A percentile compares a stretch with the other conserved stretches of the same genome.
Evolutionary conservation across 2,888 invertebrate genomes (phyloP).

Genomic region (Biston betularia): DNA sequence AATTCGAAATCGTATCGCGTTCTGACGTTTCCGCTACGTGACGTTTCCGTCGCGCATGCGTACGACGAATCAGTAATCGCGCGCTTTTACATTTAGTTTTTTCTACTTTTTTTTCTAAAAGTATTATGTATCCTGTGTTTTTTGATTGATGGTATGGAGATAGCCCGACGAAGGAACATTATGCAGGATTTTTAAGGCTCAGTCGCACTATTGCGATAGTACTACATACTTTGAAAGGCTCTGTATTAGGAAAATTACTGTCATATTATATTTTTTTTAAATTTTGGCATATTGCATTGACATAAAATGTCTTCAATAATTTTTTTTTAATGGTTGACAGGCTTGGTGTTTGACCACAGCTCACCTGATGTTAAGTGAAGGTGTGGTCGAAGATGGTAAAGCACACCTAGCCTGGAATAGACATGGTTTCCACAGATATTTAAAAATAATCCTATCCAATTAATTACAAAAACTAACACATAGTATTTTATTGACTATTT

Average conservation of each 20-base stretch:
- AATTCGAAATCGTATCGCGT: constrained; percentile 85
- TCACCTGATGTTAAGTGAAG: no score
- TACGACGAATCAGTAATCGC: constrained; percentile 79
- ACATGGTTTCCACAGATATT: no score
- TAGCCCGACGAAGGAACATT: constrained; percentile 70
- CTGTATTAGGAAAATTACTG: background rate
- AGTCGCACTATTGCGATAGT: background rate
- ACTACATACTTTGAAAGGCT: background rate
- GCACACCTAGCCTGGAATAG: no score
- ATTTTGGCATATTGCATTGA: no score
- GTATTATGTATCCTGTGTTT: constrained; percentile 79
- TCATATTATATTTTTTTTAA: no score
- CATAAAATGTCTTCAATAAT: no score
- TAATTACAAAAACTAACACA: no score
- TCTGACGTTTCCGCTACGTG: constrained; percentile 84
- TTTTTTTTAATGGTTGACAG: no score
- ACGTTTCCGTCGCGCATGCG: constrained; percentile 78
- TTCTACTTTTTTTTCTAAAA: constrained; percentile 58
- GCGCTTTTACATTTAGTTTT: constrained; percentile 64
- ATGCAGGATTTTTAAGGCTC: constrained; percentile 49
- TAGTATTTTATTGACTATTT: no score
- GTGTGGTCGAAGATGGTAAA: no score
- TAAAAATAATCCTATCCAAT: no score
- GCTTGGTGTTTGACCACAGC: no score
- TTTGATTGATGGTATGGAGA: constrained; percentile 79